Percentiles rank a stretch among this genome's conserved stretches.
Conservation (phyloP, 2,113 vertebrate genomes). For the Caloenas nicobarica region DNA sequence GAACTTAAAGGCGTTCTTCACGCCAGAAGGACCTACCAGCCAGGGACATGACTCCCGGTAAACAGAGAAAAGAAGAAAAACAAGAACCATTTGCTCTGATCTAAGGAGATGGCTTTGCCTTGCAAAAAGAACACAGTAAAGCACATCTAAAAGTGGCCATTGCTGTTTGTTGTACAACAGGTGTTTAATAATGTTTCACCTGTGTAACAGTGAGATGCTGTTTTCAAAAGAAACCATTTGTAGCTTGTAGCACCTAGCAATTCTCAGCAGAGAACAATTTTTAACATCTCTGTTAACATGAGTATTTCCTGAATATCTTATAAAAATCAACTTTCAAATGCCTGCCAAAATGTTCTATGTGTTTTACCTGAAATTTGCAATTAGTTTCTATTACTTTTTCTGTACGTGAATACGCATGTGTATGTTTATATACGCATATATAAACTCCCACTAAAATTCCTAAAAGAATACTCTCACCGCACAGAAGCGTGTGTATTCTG, state of each 20-base stretch:
- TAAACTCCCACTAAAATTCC: background rate
- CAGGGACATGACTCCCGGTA: background rate
- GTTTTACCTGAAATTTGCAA: constrained; percentile 14
- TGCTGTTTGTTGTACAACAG: background rate
- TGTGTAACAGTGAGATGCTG: background rate
- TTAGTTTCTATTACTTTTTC: background rate
- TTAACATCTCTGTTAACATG: background rate
- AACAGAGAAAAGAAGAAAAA: constrained; percentile 12
- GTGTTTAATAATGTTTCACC: background rate
- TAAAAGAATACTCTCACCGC: background rate
- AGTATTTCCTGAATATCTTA: constrained; percentile 44
- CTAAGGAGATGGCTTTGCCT: background rate
- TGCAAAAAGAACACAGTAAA: background rate
- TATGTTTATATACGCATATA: background rate
- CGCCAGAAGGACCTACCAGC: background rate
- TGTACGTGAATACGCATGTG: background rate
- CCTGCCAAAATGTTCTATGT: constrained; percentile 18
- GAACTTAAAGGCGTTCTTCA: background rate
- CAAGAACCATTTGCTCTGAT: background rate
- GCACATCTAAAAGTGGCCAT: background rate
- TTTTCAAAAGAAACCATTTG: constrained; percentile 9
- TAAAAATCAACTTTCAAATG: constrained; percentile 39
- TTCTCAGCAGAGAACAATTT: constrained; percentile 2
- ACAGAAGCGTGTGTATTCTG: background rate
- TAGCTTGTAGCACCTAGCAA: background rate